Evolutionary conservation across 92 coral and sea anemone species (phyloP).

Genomic region (Plumapathes pennacea): DNA sequence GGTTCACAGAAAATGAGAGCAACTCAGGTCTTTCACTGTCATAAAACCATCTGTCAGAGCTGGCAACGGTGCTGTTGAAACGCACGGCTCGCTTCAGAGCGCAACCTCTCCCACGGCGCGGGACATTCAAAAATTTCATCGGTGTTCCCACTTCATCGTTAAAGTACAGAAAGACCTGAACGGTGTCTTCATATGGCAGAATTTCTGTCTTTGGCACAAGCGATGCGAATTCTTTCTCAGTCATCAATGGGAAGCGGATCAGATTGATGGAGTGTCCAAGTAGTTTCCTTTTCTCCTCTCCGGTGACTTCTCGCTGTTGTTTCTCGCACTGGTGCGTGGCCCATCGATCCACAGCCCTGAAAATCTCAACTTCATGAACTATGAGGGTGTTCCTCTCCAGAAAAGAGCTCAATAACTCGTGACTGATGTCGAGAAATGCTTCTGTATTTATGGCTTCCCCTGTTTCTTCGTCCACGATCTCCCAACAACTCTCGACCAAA

Average conservation of each 20-base stretch:
- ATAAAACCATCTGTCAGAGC: too few species aligned
- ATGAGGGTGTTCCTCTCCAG: slow-evolving; percentile 53
- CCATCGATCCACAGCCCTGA: slow-evolving; percentile 64
- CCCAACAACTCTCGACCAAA: slow-evolving; percentile 60
- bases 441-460: slow-evolving; percentile 49
- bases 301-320: slow-evolving; percentile 8
- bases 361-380: slow-evolving; percentile 56
- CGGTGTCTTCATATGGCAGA: slow-evolving; percentile 19
- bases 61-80: too few species aligned
- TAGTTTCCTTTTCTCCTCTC: slow-evolving; percentile 26
- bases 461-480: slow-evolving; percentile 53
- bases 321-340: slow-evolving; percentile 35
- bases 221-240: slow-evolving; percentile 37
- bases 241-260: slow-evolving; percentile 48
- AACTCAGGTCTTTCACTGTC: too few species aligned
- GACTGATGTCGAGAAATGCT: slow-evolving; percentile 36
- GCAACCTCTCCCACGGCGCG: too few species aligned
- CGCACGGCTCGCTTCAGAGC: too few species aligned
- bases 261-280: slow-evolving; percentile 25
- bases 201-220: slow-evolving; percentile 14
- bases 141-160: too few species aligned
- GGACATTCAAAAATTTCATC: too few species aligned
- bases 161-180: slow-evolving; percentile 6
- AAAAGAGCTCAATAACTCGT: slow-evolving; percentile 33
- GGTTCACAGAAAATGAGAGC: too few species aligned